These are phyloP conservation scores for Euplagia quadripunctaria DNA, from an alignment of 2,888 invertebrate species.

Conservation along the genomic window DNA sequence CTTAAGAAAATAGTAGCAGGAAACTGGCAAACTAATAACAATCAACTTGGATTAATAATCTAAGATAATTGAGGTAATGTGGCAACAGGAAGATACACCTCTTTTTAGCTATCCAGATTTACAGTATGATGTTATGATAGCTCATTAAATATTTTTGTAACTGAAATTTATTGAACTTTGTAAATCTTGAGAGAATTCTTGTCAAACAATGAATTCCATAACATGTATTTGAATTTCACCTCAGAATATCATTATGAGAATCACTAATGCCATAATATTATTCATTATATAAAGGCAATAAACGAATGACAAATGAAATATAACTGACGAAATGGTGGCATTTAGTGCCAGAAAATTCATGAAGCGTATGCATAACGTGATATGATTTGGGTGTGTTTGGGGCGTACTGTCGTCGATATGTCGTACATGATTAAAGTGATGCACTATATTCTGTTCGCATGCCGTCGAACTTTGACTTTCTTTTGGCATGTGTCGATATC, in stretches of 20 bases:
- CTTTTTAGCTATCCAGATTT: background rate
- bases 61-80: background rate
- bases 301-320: slow-evolving; percentile 28
- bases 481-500: slow-evolving; percentile 74
- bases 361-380: background rate
- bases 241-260: slow-evolving; percentile 2
- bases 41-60: too few species aligned
- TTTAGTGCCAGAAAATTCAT: slow-evolving; percentile 27
- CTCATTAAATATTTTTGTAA: slow-evolving; percentile 39
- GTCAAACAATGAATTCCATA: slow-evolving; percentile 36
- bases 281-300: slow-evolving; percentile 51
- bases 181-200: slow-evolving; percentile 22
- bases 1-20: too few species aligned
- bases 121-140: slow-evolving; percentile 17
- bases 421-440: slow-evolving; percentile 41
- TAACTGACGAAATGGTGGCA: slow-evolving; percentile 9
- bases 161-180: slow-evolving; percentile 25
- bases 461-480: slow-evolving; percentile 84
- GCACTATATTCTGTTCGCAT: slow-evolving; percentile 51
- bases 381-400: slow-evolving; percentile 22
- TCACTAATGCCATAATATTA: slow-evolving; percentile 20
- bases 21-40: too few species aligned
- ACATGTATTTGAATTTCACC: slow-evolving; percentile 27
- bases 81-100: background rate
- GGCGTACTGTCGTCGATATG: slow-evolving; percentile 40